A percentile compares a stretch with the other conserved stretches of the same genome.
These are phyloP conservation scores for Ephialtes manifestator DNA, from an alignment of 2,888 invertebrate genomes.

Conservation along the genomic window DNA sequence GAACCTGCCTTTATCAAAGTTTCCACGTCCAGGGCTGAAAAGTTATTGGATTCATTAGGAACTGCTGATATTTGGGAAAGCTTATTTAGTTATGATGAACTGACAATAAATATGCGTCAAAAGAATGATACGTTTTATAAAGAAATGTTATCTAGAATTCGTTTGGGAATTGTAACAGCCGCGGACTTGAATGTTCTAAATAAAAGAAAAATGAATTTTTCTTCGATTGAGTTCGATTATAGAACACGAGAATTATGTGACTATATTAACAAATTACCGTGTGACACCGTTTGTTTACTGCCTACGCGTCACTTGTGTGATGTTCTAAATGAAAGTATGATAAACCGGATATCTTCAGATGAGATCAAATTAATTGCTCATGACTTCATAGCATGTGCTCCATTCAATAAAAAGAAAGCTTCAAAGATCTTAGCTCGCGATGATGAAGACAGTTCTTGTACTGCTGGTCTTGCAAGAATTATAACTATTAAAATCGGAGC, in stretches of 20 bases:
- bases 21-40: constrained; percentile 63
- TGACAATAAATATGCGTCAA: constrained; percentile 75
- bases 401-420: constrained; percentile 63
- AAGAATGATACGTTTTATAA: constrained; percentile 70
- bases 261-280: constrained; percentile 71
- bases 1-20: constrained; percentile 74
- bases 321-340: constrained; percentile 76
- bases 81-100: constrained; percentile 76
- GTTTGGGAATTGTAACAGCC: constrained; percentile 46
- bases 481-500: constrained; percentile 71
- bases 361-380: constrained; percentile 73
- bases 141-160: constrained; percentile 68
- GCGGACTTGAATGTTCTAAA: constrained; percentile 45
- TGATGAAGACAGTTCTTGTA: constrained; percentile 67
- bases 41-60: constrained; percentile 72
- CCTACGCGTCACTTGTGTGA: constrained; percentile 77
- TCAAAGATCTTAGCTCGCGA: constrained; percentile 50
- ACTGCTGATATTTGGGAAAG: constrained; percentile 73
- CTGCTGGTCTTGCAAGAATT: constrained; percentile 70
- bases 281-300: constrained; percentile 76
- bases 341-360: constrained; percentile 68
- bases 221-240: constrained; percentile 12
- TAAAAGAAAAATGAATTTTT: constrained; percentile 53
- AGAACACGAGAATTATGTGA: constrained; percentile 71
- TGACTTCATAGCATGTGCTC: constrained; percentile 69